Conservation (phyloP, 2,797 vertebrate species). For the Decapterus maruadsi region DNA sequence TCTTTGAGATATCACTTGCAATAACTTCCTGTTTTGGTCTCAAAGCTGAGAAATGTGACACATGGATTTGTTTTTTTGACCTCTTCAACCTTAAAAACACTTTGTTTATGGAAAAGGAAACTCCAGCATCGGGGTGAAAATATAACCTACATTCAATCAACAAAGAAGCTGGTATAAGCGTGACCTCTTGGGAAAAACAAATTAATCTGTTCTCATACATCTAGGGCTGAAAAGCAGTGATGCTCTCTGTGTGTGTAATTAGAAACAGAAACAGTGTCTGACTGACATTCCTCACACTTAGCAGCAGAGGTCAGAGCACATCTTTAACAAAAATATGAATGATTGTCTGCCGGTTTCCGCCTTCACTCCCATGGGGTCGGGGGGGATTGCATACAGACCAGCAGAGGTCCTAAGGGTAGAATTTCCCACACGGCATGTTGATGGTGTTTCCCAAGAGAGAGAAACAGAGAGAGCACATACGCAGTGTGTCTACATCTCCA, state of each 20-base stretch:
- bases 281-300: constrained; percentile 57
- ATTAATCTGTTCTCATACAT: constrained; percentile 47
- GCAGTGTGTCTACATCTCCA: not conserved
- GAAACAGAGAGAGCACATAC: not conserved
- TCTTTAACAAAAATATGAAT: constrained; percentile 47
- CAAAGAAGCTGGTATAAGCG: constrained; percentile 19
- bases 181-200: constrained; percentile 62
- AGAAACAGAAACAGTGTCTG: constrained; percentile 51
- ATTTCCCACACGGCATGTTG: constrained; percentile 38
- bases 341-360: constrained; percentile 31
- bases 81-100: constrained; percentile 29
- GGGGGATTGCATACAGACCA: constrained; percentile 10
- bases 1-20: constrained; percentile 24
- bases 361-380: constrained; percentile 1
- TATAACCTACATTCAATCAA: not conserved
- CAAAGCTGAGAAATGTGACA: constrained; percentile 38
- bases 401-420: constrained; percentile 18
- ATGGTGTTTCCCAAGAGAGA: constrained; percentile 28
- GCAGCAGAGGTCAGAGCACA: constrained; percentile 52
- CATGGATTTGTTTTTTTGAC: constrained; percentile 7
- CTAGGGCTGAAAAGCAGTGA: constrained; percentile 49
- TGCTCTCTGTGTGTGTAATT: constrained; percentile 41
- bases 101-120: constrained; percentile 41
- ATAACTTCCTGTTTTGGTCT: constrained; percentile 21
- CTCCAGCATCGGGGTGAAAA: not conserved